Base-by-base conservation (phyloP, 2,113 vertebrate species). In the Acinonyx jubatus region DNA sequence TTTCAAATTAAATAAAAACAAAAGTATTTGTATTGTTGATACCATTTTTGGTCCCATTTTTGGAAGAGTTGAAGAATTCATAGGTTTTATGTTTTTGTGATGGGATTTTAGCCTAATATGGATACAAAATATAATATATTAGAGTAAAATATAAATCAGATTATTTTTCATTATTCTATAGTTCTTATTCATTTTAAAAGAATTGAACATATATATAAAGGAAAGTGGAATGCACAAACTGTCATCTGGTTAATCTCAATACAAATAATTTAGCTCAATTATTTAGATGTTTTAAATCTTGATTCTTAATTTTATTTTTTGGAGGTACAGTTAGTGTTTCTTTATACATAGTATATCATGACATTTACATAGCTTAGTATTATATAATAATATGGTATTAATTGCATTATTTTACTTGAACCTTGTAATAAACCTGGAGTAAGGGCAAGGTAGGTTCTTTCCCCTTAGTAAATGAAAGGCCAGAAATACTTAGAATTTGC, bases 1-100 rank as follows among this genome's bases (percentile, higher is more conserved):
- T 94, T 92, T 86, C 29, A 86, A 91, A 74, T 94, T 89, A 65
- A 94, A 73, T 84, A 63, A 79, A 73, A 94, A 76, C 31, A 29
- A 95, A 68, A n/a, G 4, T 66, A 45, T 57, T 38, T 79, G 0
- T 79, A 36, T 87, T 4, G 36, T 94, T 91, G 52, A 38, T 71
- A 65, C 9, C 12, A 79, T 29, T 87, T 82, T 90, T 55, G 13
- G 19, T 73, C 88, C 8, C 21, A 89, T 85, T 85, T 74, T 69
- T 68, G 27, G 76, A 85, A 93, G 12, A 93, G 23, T 76, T 95
- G 57, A 80, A 94, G 12, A 95, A 81, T 71, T 79, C 27, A 38
- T 50, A 57, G 13, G 2, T 23, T 61, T 76, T 89, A 16, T 55
- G 31, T 78, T 94, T 50, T 95, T 2, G 23, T 55, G 36, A 65